Evolutionary conservation across 1,140 invertebrate species (phyloP).

Genomic region (Ptiloglossa arizonensis): DNA sequence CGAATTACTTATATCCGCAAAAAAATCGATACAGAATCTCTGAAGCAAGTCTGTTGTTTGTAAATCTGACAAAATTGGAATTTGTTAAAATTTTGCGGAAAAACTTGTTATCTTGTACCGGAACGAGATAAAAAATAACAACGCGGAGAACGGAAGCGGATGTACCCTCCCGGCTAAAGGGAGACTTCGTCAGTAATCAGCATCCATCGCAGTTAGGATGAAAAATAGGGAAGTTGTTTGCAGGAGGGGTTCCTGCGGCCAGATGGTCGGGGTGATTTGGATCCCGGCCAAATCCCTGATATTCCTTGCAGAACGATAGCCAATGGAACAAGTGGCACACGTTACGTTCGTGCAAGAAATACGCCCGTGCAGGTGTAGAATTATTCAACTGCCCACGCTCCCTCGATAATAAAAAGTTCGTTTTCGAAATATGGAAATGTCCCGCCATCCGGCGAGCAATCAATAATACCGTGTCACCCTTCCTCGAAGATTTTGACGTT

Average conservation of each 20-base stretch:
- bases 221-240: conserved; percentile 32
- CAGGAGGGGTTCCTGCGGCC: background rate
- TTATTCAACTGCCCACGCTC: conserved; percentile 5
- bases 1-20: no score
- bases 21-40: no score
- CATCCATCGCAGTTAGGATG: background rate
- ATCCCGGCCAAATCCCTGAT: conserved; percentile 2
- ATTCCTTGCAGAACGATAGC: conserved; percentile 18
- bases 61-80: no score
- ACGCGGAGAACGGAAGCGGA: background rate
- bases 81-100: no score
- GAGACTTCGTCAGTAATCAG: background rate
- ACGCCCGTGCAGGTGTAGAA: conserved; percentile 3
- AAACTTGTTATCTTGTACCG: no score
- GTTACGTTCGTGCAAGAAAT: conserved; percentile 25
- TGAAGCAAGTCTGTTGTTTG: no score
- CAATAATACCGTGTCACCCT: background rate
- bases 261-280: conserved; percentile 44
- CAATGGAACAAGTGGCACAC: conserved; percentile 33
- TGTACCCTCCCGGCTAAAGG: background rate
- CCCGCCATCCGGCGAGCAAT: background rate
- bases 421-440: conserved; percentile 22
- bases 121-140: no score
- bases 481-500: background rate
- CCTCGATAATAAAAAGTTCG: conserved; percentile 10